A percentile compares a stretch with the other conserved stretches of the same genome.
These are phyloP conservation scores for Lordiphosa clarofinis DNA, from an alignment of 1,140 invertebrate species.

Conservation along the genomic window DNA sequence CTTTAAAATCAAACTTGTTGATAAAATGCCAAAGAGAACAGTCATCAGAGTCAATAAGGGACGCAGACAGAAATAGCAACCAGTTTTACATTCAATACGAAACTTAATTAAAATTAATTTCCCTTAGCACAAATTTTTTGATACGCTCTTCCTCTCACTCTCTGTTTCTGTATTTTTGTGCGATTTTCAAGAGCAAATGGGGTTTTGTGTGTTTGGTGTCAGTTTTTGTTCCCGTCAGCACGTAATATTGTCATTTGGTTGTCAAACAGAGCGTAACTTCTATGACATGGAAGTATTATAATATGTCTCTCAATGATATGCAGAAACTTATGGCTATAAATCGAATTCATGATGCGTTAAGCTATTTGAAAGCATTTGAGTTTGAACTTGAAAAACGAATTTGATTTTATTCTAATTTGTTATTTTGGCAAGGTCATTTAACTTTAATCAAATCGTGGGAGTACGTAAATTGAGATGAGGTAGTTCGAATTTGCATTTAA, in stretches of 20 bases:
- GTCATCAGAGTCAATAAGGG: conserved; percentile 20
- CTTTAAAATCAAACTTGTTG: conserved; percentile 19
- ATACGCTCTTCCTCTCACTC: conserved; percentile 17
- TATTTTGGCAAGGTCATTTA: conserved; percentile 22
- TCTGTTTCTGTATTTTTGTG: background rate
- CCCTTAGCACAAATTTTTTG: conserved; percentile 13
- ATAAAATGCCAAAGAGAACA: conserved; percentile 33
- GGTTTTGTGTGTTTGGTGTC: conserved; percentile 22
- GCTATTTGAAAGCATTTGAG: conserved; percentile 48
- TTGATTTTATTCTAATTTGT: conserved; percentile 10
- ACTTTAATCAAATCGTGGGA: conserved; percentile 25
- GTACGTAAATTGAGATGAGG: conserved; percentile 28
- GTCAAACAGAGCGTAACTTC: conserved; percentile 69
- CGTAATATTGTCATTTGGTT: conserved; percentile 43
- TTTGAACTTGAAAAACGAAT: conserved; percentile 68
- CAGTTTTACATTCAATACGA: conserved; percentile 22
- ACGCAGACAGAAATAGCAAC: conserved; percentile 15
- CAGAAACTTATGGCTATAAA: conserved; percentile 45
- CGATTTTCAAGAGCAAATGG: conserved; percentile 46
- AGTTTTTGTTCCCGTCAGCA: conserved; percentile 7
- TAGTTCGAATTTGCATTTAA: conserved; percentile 41
- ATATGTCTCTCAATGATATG: conserved; percentile 29
- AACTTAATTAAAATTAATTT: conserved; percentile 52
- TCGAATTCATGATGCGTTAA: conserved; percentile 66
- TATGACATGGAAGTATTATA: conserved; percentile 49